phyloP scores from a whole-genome alignment of 2,797 vertebrate genomes.

The Xenentodon cancila region DNA sequence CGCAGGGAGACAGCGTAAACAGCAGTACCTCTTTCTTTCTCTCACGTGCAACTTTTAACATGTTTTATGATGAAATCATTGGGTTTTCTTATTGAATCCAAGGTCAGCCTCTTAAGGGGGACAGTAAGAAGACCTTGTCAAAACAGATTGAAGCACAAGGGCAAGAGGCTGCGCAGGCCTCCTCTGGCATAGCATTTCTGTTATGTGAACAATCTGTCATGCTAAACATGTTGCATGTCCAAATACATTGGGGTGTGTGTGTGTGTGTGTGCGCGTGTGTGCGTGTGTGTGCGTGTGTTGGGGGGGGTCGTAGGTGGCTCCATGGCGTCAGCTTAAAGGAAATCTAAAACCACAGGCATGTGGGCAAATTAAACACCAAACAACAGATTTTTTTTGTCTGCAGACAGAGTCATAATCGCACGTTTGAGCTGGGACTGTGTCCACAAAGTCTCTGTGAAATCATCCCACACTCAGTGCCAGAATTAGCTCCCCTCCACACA shows the following conservation, averaged over 20 bases:
- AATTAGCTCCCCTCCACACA: slow-evolving; percentile 84
- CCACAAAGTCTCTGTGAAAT: slow-evolving; percentile 77
- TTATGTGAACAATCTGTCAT: slow-evolving; percentile 74
- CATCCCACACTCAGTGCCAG: slow-evolving; percentile 70
- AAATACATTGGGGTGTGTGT: slow-evolving; percentile 57
- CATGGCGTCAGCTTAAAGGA: slow-evolving; percentile 61
- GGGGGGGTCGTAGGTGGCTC: slow-evolving; percentile 5
- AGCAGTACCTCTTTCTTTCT: slow-evolving; percentile 37
- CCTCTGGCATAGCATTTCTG: slow-evolving; percentile 69
- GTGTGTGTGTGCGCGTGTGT: too few species aligned
- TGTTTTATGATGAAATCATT: slow-evolving; percentile 61
- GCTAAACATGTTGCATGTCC: slow-evolving; percentile 71
- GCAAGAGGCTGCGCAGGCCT: slow-evolving; percentile 60
- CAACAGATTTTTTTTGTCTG: slow-evolving; percentile 47
- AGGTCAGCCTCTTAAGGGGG: slow-evolving; percentile 58
- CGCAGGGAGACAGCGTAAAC: slow-evolving; percentile 66
- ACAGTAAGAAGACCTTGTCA: slow-evolving; percentile 64
- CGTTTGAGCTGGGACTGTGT: slow-evolving; percentile 56
- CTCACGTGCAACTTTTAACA: slow-evolving; percentile 36
- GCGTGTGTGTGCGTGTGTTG: too few species aligned
- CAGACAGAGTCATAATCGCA: slow-evolving; percentile 48
- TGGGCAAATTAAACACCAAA: slow-evolving; percentile 53
- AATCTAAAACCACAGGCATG: slow-evolving; percentile 40
- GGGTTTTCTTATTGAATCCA: slow-evolving; percentile 51
- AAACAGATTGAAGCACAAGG: slow-evolving; percentile 65